These are phyloP conservation scores for Melozone crissalis DNA, from an alignment of 2,113 vertebrate species.

Conservation along the genomic window DNA sequence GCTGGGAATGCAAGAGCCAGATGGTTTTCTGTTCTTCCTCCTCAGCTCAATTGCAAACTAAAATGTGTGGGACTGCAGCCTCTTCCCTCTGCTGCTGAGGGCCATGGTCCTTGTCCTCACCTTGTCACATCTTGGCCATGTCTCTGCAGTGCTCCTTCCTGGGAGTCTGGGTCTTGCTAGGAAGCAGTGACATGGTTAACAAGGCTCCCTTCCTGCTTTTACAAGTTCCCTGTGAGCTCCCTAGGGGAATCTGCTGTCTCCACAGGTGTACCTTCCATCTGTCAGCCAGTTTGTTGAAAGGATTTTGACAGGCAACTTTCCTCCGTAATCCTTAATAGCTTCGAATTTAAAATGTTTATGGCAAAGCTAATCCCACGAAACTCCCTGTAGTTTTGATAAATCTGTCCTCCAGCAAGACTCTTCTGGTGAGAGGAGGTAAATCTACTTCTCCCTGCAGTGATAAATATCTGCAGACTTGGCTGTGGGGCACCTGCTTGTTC, in stretches of 20 bases:
- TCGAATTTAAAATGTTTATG: slow-evolving; percentile 7
- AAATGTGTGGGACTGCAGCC: background rate
- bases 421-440: background rate
- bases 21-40: background rate
- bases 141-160: background rate
- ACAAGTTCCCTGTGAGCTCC: background rate
- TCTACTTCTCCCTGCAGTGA: background rate
- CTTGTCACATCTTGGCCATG: rapidly evolving
- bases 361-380: slow-evolving; percentile 29
- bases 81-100: background rate
- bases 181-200: background rate
- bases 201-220: background rate
- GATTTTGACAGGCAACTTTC: slow-evolving; percentile 47
- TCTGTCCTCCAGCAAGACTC: background rate
- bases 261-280: slow-evolving; percentile 6
- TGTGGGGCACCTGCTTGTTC: background rate
- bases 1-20: background rate
- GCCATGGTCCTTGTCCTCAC: background rate
- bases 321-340: slow-evolving; percentile 1
- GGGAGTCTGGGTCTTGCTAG: background rate
- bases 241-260: background rate
- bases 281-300: slow-evolving; percentile 9
- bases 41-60: background rate
- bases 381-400: slow-evolving; percentile 44
- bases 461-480: background rate